phyloP scores from a whole-genome alignment of 2,797 vertebrate species.

The Scyliorhinus canicula region DNA sequence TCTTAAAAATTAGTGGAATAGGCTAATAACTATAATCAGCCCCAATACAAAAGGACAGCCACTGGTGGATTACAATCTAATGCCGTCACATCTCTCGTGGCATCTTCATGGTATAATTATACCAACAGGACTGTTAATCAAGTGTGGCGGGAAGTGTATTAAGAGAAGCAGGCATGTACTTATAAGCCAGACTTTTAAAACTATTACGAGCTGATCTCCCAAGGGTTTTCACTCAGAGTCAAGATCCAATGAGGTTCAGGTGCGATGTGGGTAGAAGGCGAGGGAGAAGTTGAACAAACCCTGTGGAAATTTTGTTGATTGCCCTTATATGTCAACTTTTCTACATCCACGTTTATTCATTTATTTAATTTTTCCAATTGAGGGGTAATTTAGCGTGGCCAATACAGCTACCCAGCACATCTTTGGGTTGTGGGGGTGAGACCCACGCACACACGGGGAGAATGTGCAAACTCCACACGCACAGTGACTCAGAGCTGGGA shows the following conservation, averaged over 20 bases:
- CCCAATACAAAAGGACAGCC: neutral
- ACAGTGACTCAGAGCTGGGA: no score
- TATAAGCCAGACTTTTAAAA: neutral
- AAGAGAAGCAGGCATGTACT: neutral
- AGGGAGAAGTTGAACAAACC: neutral
- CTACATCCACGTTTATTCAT: no score
- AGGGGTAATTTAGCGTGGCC: no score
- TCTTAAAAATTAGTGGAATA: constrained; percentile 9
- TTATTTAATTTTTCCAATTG: no score
- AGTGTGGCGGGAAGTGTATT: neutral
- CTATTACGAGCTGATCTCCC: neutral
- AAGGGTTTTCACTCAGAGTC: neutral
- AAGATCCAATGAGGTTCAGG: neutral
- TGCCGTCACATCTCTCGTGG: neutral
- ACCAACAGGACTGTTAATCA: constrained; percentile 19
- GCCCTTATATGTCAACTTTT: neutral
- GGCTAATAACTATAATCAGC: constrained; percentile 20
- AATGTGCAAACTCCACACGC: no score
- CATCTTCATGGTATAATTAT: neutral
- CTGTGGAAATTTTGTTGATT: neutral
- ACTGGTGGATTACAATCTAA: constrained; percentile 24
- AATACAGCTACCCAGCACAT: no score
- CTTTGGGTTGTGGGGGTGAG: no score
- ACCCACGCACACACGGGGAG: no score
- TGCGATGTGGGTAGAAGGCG: neutral